phyloP scores from a whole-genome alignment of 1,140 invertebrate species.

The Cyphomyrmex costatus region DNA sequence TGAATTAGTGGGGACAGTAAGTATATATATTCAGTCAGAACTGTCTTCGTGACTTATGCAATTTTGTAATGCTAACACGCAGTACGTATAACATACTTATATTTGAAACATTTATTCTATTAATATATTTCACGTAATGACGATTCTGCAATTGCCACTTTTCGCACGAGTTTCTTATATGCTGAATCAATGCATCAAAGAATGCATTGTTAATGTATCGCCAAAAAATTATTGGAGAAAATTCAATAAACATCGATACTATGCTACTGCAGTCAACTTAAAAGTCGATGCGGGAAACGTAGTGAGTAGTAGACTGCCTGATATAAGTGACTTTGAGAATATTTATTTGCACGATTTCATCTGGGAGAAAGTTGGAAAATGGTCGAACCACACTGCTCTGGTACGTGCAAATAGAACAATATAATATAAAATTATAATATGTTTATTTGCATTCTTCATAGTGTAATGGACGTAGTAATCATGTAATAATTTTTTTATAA shows the following conservation, averaged over 20 bases:
- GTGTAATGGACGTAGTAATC: neutral
- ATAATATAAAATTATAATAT: constrained; percentile 11
- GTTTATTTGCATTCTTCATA: neutral
- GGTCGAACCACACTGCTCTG: constrained; percentile 87
- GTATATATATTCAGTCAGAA: neutral
- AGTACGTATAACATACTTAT: neutral
- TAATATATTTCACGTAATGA: neutral
- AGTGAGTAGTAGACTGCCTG: constrained; percentile 63
- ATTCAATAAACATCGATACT: constrained; percentile 8
- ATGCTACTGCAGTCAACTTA: constrained; percentile 22
- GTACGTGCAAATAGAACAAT: constrained; percentile 81
- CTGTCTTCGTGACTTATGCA: neutral
- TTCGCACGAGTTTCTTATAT: neutral
- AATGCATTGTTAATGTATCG: neutral
- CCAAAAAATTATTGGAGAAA: neutral
- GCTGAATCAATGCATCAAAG: neutral
- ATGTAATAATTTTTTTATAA: neutral
- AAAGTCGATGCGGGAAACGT: constrained; percentile 49
- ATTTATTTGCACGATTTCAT: constrained; percentile 87
- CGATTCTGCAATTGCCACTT: neutral
- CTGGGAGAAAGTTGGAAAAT: constrained; percentile 89
- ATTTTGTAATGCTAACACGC: neutral
- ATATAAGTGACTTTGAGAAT: constrained; percentile 67
- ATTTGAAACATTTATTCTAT: neutral
- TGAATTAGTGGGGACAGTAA: neutral